Percentiles rank a stretch among this genome's conserved stretches.
These are phyloP conservation scores for Pristionchus japonicus DNA, from an alignment of 2,888 invertebrate species.

Conservation along the genomic window DNA sequence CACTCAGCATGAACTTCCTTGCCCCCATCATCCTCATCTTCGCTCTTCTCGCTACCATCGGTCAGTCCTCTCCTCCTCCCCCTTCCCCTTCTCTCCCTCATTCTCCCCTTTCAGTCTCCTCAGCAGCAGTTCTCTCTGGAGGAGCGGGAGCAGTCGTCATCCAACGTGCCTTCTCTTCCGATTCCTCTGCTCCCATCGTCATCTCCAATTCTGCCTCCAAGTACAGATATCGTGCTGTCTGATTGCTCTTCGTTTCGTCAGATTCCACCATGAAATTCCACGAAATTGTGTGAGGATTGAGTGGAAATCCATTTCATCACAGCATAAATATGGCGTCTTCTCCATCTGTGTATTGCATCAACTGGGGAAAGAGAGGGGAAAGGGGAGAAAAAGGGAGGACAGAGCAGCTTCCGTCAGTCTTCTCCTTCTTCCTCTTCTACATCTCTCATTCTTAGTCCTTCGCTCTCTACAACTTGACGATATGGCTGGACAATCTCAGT, in stretches of 20 bases:
- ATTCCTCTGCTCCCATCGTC: not conserved
- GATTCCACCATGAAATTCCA: too few relatives aligned
- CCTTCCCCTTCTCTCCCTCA: not conserved
- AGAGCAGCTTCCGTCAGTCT: constrained; percentile 40
- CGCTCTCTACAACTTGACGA: not conserved
- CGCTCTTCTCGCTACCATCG: not conserved
- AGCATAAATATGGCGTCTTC: constrained; percentile 32
- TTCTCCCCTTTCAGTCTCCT: not conserved
- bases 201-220: constrained; percentile 30
- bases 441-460: constrained; percentile 9
- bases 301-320: constrained; percentile 25
- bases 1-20: constrained; percentile 19
- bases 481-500: constrained; percentile 20
- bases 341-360: constrained; percentile 13
- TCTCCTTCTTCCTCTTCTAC: constrained; percentile 20
- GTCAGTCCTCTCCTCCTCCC: not conserved
- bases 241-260: not conserved
- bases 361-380: constrained; percentile 17
- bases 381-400: constrained; percentile 9
- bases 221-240: constrained; percentile 12
- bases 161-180: not conserved
- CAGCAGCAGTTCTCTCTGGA: not conserved
- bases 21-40: constrained; percentile 27
- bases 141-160: not conserved
- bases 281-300: not conserved